Conservation (phyloP, 1,140 invertebrate species). For the Brachionus asplanchnoidis region DNA sequence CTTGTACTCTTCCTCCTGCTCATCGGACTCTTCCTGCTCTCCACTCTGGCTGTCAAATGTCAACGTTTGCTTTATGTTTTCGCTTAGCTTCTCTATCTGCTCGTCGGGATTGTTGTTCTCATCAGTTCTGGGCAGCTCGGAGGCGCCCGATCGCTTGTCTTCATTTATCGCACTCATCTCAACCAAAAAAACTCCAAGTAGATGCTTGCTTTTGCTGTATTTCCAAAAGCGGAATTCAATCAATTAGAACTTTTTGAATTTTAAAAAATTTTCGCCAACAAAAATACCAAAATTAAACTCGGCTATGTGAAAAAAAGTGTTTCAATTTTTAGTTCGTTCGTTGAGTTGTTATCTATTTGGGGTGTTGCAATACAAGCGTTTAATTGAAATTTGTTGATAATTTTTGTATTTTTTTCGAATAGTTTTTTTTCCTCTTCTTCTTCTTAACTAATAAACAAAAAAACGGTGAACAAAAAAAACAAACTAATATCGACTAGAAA, state of each 20-base stretch:
- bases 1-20: background rate
- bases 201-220: background rate
- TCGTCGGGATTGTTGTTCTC: background rate
- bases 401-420: background rate
- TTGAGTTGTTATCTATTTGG: conserved; percentile 14
- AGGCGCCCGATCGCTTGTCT: background rate
- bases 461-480: conserved; percentile 32
- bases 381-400: background rate
- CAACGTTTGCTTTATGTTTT: background rate
- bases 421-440: background rate
- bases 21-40: background rate
- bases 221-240: background rate
- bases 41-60: background rate
- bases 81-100: background rate
- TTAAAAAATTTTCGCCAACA: background rate
- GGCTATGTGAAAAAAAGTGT: background rate
- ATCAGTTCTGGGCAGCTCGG: background rate
- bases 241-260: background rate
- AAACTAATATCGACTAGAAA: conserved; percentile 42
- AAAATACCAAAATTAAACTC: background rate
- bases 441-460: conserved; percentile 39
- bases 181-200: background rate
- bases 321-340: conserved; percentile 16
- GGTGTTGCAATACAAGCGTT: conserved; percentile 29
- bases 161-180: background rate